Conservation (phyloP, 1,140 invertebrate species). For the Orius insidiosus region DNA sequence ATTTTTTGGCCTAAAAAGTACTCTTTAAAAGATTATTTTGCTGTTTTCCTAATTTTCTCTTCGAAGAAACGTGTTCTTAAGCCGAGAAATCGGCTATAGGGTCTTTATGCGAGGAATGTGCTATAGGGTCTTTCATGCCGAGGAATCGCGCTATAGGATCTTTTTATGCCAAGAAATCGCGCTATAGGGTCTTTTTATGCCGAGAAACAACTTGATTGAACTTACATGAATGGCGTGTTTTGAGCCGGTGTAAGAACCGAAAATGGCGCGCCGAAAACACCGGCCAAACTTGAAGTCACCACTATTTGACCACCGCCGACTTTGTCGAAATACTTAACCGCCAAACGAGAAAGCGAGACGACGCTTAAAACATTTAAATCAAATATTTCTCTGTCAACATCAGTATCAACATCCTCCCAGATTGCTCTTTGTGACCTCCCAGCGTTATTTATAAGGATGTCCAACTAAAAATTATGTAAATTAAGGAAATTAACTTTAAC, state of each 20-base stretch:
- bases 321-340: slow-evolving; percentile 44
- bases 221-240: slow-evolving; percentile 70
- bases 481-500: no score
- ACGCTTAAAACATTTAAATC: slow-evolving; percentile 66
- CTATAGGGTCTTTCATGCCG: no score
- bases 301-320: slow-evolving; percentile 46
- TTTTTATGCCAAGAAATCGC: background rate
- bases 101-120: no score
- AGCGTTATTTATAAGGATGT: slow-evolving; percentile 68
- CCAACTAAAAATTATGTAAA: slow-evolving; percentile 45
- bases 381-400: slow-evolving; percentile 61
- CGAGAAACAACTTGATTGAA: slow-evolving; percentile 11
- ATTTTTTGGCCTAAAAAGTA: no score
- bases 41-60: no score
- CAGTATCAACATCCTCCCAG: slow-evolving; percentile 56
- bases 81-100: no score
- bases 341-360: slow-evolving; percentile 49
- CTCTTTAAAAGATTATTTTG: no score
- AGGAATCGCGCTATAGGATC: no score
- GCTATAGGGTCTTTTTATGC: no score
- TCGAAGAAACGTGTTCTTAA: no score
- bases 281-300: slow-evolving; percentile 54
- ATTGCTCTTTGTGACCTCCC: slow-evolving; percentile 59
- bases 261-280: slow-evolving; percentile 46
- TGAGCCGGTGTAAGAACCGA: slow-evolving; percentile 56